Conservation (phyloP, 2,797 vertebrate genomes). For the Pseudochromis fuscus region DNA sequence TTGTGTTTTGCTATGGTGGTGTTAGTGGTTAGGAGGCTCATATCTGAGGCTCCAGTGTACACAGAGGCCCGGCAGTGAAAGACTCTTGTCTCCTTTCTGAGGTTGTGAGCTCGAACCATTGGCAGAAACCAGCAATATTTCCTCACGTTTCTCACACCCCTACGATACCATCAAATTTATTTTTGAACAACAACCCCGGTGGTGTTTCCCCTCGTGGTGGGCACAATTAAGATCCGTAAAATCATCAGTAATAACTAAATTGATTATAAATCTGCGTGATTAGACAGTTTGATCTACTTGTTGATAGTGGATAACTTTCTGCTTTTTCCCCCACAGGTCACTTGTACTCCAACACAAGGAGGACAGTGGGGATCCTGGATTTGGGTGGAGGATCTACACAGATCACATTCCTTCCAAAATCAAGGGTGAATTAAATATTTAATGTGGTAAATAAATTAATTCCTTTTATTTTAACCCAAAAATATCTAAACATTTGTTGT, state of each 20-base stretch:
- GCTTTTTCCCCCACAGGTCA: slow-evolving; percentile 86
- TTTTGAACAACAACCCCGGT: slow-evolving; percentile 23
- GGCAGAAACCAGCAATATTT: slow-evolving; percentile 64
- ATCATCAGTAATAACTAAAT: no score
- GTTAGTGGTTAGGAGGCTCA: slow-evolving; percentile 75
- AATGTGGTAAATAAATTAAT: not conserved
- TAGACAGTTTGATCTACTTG: slow-evolving; percentile 10
- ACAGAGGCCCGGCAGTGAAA: slow-evolving; percentile 64
- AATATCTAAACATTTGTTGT: slow-evolving; percentile 29
- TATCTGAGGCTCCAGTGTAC: slow-evolving; percentile 77
- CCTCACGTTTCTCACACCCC: slow-evolving; percentile 45
- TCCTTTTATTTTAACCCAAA: not conserved
- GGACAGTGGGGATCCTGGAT: slow-evolving; percentile 95
- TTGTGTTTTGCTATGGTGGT: slow-evolving; percentile 78
- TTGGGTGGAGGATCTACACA: slow-evolving; percentile 98
- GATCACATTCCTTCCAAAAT: slow-evolving; percentile 95
- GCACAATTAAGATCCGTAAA: slow-evolving; percentile 23
- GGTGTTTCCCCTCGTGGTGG: slow-evolving; percentile 25
- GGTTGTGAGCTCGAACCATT: slow-evolving; percentile 65
- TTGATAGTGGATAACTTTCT: slow-evolving; percentile 5
- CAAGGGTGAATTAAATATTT: slow-evolving; percentile 85
- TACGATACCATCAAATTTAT: slow-evolving; percentile 35
- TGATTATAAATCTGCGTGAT: slow-evolving; percentile 13
- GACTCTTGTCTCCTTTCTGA: slow-evolving; percentile 74
- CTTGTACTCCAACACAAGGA: slow-evolving; percentile 89